A percentile compares a stretch with the other conserved stretches of the same genome.
These are phyloP conservation scores for Tachypleus tridentatus DNA, from an alignment of 1,140 invertebrate species.

Conservation along the genomic window DNA sequence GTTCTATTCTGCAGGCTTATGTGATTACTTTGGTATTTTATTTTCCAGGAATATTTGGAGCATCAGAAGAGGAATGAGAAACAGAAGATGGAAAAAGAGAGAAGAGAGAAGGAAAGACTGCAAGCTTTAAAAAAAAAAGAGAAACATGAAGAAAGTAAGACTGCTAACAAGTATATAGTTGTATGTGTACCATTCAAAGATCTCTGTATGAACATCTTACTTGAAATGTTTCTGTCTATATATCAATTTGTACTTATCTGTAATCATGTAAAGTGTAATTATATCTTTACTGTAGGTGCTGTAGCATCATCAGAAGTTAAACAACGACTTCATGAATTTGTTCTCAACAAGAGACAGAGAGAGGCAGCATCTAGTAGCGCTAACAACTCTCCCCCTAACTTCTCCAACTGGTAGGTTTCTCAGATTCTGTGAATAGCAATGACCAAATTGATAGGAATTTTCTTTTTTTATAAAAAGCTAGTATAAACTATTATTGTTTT, in stretches of 20 bases:
- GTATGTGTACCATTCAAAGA: no score
- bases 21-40: neutral
- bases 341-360: conserved; percentile 76
- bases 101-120: conserved; percentile 60
- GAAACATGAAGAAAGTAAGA: conserved; percentile 72
- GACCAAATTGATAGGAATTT: no score
- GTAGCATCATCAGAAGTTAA: conserved; percentile 92
- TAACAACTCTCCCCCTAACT: conserved; percentile 46
- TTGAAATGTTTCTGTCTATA: neutral
- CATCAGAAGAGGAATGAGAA: conserved; percentile 53
- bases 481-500: no score
- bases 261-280: conserved; percentile 5
- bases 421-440: no score
- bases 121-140: conserved; percentile 79
- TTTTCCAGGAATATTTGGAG: conserved; percentile 59
- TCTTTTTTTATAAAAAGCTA: no score
- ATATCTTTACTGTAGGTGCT: conserved; percentile 40
- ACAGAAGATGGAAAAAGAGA: conserved; percentile 42
- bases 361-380: conserved; percentile 39
- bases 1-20: no score
- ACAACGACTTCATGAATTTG: conserved; percentile 80
- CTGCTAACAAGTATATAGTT: no score
- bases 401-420: conserved; percentile 58
- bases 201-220: no score
- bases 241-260: neutral